Conservation (phyloP, 2,888 invertebrate species). For the Drosophila pegasa region DNA sequence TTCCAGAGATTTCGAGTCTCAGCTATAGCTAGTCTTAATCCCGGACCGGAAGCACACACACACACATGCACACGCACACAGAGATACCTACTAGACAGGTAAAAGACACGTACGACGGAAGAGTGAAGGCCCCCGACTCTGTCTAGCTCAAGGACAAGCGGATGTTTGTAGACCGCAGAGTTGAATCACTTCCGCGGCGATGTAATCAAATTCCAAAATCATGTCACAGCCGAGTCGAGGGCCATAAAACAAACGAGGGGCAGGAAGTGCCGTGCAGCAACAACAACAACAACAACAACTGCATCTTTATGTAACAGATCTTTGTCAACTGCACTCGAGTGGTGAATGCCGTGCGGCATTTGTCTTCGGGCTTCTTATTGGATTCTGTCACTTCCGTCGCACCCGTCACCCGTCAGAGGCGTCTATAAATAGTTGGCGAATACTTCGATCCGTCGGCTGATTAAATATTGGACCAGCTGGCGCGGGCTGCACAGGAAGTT, state of each 20-base stretch:
- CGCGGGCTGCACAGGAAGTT: slow-evolving; percentile 50
- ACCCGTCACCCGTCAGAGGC: background rate
- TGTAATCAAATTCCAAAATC: slow-evolving; percentile 64
- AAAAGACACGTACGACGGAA: slow-evolving; percentile 49
- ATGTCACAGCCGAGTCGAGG: slow-evolving; percentile 62
- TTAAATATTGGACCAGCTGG: slow-evolving; percentile 55
- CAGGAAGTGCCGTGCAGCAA: slow-evolving; percentile 58
- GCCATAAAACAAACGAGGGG: slow-evolving; percentile 53
- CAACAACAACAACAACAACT: slow-evolving; percentile 12
- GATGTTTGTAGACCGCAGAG: slow-evolving; percentile 70
- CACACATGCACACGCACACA: slow-evolving; percentile 4
- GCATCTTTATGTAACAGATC: slow-evolving; percentile 29
- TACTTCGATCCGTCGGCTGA: slow-evolving; percentile 32
- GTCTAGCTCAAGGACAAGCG: slow-evolving; percentile 75
- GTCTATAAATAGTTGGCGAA: slow-evolving; percentile 49
- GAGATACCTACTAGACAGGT: slow-evolving; percentile 44
- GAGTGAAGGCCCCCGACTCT: slow-evolving; percentile 19
- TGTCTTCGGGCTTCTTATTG: background rate
- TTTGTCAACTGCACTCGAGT: slow-evolving; percentile 33
- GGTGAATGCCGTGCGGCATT: background rate
- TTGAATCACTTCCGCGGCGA: slow-evolving; percentile 60
- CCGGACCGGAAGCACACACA: slow-evolving; percentile 39
- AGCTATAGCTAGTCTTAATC: slow-evolving; percentile 4
- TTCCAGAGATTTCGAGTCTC: slow-evolving; percentile 14
- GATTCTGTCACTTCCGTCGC: slow-evolving; percentile 21